Evolutionary conservation across 2,113 vertebrate species (phyloP).

Genomic region (Sylvietta virens): DNA sequence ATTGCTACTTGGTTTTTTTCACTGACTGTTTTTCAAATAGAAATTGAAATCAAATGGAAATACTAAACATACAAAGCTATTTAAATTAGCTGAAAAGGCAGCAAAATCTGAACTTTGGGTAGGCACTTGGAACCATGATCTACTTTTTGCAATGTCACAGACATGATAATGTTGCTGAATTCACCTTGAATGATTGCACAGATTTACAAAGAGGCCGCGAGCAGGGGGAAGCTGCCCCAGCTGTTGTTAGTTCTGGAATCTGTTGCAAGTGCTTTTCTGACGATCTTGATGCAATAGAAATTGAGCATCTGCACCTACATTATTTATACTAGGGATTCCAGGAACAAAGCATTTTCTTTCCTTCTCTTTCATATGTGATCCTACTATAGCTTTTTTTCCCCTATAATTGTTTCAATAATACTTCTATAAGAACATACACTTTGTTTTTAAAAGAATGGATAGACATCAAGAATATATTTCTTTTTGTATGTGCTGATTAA

Average conservation of each 20-base stretch:
- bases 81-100: neutral
- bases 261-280: neutral
- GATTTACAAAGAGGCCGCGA: neutral
- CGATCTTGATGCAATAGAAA: neutral
- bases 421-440: neutral
- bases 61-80: neutral
- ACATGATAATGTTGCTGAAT: neutral
- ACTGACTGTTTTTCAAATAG: neutral
- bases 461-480: neutral
- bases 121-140: neutral
- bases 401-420: neutral
- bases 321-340: neutral
- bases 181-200: neutral
- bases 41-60: neutral
- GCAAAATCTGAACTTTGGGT: neutral
- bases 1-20: neutral
- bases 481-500: neutral
- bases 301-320: neutral
- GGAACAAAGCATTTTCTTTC: neutral
- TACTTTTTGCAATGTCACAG: neutral
- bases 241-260: neutral
- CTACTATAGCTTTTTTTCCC: neutral
- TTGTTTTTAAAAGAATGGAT: neutral
- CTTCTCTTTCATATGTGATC: neutral
- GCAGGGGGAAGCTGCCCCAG: neutral